A percentile compares a stretch with the other conserved stretches of the same genome.
Evolutionary conservation across 2,888 invertebrate genomes (phyloP).

Genomic region (Heliconius sara): DNA sequence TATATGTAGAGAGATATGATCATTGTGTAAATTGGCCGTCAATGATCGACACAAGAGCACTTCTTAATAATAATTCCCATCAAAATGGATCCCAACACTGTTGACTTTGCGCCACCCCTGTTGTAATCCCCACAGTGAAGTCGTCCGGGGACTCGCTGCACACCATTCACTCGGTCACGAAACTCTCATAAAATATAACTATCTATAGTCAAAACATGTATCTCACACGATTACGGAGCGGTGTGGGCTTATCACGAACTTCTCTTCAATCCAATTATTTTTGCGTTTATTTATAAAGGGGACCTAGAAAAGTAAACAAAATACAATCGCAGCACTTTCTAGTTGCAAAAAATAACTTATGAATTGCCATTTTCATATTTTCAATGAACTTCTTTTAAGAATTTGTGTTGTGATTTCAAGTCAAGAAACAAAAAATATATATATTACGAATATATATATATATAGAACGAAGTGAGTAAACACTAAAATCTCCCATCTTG

Average conservation of each 20-base stretch:
- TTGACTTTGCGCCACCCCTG: conserved; percentile 9
- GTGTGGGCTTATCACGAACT: neutral
- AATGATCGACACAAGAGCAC: neutral
- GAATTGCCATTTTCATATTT: neutral
- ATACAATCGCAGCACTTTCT: neutral
- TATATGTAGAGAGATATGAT: neutral
- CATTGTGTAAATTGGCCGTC: neutral
- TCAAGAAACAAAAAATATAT: neutral
- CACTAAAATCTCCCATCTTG: too few relatives aligned
- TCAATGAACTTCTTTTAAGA: neutral
- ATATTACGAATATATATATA: too few relatives aligned
- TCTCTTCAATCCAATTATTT: too few relatives aligned
- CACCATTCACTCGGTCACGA: conserved; percentile 25
- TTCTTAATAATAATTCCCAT: conserved; percentile 25
- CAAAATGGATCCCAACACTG: neutral
- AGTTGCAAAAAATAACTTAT: neutral
- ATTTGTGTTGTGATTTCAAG: neutral
- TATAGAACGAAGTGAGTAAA: too few relatives aligned
- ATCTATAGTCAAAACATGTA: neutral
- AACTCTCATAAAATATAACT: conserved; percentile 2
- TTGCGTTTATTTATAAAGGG: neutral
- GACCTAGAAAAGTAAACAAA: neutral
- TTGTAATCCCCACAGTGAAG: conserved; percentile 3
- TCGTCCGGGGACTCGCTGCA: conserved; percentile 3
- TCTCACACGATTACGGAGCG: neutral